Base-by-base conservation (phyloP, 2,888 invertebrate species). In the Tetropium fuscum region DNA sequence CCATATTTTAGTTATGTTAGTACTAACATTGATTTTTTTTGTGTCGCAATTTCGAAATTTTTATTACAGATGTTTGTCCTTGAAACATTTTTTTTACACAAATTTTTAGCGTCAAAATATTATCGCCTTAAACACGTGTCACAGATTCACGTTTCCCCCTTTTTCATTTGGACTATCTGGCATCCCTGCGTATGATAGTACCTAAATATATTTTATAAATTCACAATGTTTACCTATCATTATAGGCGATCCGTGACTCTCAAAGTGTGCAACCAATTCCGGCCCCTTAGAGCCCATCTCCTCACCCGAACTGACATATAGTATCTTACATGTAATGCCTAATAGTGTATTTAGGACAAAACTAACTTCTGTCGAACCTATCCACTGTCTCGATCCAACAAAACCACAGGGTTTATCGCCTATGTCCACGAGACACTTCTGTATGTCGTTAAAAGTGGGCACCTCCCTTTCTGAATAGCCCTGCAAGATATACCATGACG, bases 311-410 rank as follows among this genome's bases (percentile, higher is more conserved):
- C 90, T 90, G 0, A 96, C 94, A 74, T 90, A 90, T 62, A 97
- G 84, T 66, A 98, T 94, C 79, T 92, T 92, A 0, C 89, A 88
- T 44, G 90, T 87, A 0, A 95, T 85, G 41, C 89, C 88, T 4
- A 95, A 82, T 58, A 96, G 83, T 22, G 92, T 88, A 77, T 95
- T 92, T 61, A 99, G 83, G 61, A 95, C 94, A 84, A 92, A 98
- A 81, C 93, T 91, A 8, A 99, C 95, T 86, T 99, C 99, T 2
- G 95, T 94, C 0, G 98, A 98, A 4, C 99, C 99, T 77, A 99
- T 98, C 99, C 99, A 99, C 77, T 97, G 92, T 58, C 88, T 89
- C 0, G 97, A 96, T 15, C 94, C 95, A 43, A 97, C 83, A 83
- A 99, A 98, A 45, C 85, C 86, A 0, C 87, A 78, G 1, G 91